Evolutionary conservation across 2,797 vertebrate genomes (phyloP), one percentile per base, ranked within the genome.

Genomic region (Crax fasciolata): DNA sequence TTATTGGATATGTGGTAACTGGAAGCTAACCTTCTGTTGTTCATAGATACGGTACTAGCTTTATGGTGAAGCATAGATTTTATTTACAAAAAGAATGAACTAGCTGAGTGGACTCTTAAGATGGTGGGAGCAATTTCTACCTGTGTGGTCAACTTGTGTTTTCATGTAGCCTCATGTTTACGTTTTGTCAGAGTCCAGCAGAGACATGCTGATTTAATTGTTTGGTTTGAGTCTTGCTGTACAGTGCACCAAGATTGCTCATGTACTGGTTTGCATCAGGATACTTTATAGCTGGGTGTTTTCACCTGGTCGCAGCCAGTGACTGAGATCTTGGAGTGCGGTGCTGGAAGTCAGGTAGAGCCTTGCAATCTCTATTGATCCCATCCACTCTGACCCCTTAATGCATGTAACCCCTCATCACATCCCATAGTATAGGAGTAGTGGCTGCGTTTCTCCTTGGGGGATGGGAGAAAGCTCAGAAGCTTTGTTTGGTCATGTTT

Each of bases 211-310:
- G 19, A 17, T 49, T 15, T 62, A 23, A 17, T n/a, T 39, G 35
- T 59, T 78, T 11, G 5, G 4, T 57, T 72, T 85, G 59, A 1
- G 9, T 67, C 25, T 39, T 51, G 7, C 21, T 84, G 14, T 23
- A 2, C 19, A 12, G 17, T 41, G 24, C 11, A n/a, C 43, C 27
- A 32, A 51, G 51, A n/a, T 28, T 32, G 49, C 38, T 87, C 4
- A 11, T 0, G 0, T 43, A 6, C 62, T 82, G 41, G 28, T 30
- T 74, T 58, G 7, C 39, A 32, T 54, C 38, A 30, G 49, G 44
- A 30, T 6, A 15, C 59, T 28, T 38, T 59, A 21, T 38, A 0
- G 16, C 16, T 21, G 21, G 4, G 11, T 67, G 19, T 39, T 72
- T 72, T 48, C 38, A 25, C 25, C 25, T 30, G 20, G 2, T 35